Conservation (phyloP, 92 coral and sea anemone genomes). For the Pocillopora grandis region DNA sequence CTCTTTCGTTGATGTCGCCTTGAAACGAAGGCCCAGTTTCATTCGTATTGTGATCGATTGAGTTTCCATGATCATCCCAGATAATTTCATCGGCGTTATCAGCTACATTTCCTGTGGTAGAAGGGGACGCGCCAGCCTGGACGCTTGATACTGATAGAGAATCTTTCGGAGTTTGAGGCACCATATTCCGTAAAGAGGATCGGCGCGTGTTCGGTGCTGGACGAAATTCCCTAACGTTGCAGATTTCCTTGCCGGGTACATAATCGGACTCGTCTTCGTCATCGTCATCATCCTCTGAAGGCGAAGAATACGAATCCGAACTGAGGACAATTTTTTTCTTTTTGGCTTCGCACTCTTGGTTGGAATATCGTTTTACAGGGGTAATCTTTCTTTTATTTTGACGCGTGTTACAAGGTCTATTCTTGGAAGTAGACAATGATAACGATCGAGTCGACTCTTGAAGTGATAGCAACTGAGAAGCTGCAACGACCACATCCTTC, state of each 20-base stretch:
- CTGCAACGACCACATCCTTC: constrained; percentile 32
- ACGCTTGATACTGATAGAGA: not conserved
- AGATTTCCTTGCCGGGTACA: not conserved
- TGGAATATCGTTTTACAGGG: constrained; percentile 34
- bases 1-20: not conserved
- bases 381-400: not conserved
- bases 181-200: not conserved
- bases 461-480: constrained; percentile 42
- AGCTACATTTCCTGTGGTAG: not conserved
- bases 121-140: not conserved
- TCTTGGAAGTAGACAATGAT: not conserved
- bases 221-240: not conserved
- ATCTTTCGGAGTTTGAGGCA: not conserved
- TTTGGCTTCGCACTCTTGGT: constrained; percentile 11
- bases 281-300: not conserved
- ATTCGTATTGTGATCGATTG: constrained; percentile 5
- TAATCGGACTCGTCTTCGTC: constrained; percentile 2
- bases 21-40: constrained; percentile 4
- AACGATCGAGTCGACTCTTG: constrained; percentile 4
- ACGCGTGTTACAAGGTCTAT: constrained; percentile 14
- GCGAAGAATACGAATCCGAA: not conserved
- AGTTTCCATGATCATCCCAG: not conserved
- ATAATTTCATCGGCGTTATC: not conserved
- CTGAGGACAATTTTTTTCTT: not conserved
- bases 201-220: constrained; percentile 2